A percentile compares a stretch with the other conserved stretches of the same genome.
These are phyloP conservation scores for Corythoichthys haematopterus DNA, from an alignment of 2,113 vertebrate genomes.

Conservation along the genomic window DNA sequence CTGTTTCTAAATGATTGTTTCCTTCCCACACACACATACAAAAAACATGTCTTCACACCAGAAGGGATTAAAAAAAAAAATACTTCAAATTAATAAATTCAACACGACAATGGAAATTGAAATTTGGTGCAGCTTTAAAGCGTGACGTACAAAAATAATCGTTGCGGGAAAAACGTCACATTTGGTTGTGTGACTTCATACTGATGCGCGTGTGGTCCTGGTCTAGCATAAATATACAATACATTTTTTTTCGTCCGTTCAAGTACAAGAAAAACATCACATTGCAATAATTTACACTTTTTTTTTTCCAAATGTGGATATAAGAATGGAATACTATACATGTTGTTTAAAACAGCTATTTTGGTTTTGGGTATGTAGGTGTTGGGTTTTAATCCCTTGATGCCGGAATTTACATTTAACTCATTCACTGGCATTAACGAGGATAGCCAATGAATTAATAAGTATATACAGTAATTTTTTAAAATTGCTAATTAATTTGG, in stretches of 20 bases:
- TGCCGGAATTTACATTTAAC: too few relatives aligned
- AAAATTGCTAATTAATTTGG: neutral
- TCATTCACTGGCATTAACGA: too few relatives aligned
- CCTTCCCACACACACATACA: neutral
- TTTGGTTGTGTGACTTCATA: slow-evolving; percentile 35
- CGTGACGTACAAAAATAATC: neutral
- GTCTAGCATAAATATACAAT: slow-evolving; percentile 63
- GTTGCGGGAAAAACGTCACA: slow-evolving; percentile 3
- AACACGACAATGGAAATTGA: slow-evolving; percentile 5
- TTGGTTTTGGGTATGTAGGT: neutral
- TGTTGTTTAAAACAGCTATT: neutral
- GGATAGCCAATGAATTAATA: too few relatives aligned
- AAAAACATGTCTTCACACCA: slow-evolving; percentile 8
- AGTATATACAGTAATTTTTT: too few relatives aligned
- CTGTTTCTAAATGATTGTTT: neutral
- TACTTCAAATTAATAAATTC: neutral
- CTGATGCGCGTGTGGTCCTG: slow-evolving; percentile 54
- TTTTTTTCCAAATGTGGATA: slow-evolving; percentile 42
- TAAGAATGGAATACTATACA: slow-evolving; percentile 4
- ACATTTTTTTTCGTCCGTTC: slow-evolving; percentile 53
- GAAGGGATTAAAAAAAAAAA: slow-evolving; percentile 3
- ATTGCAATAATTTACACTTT: slow-evolving; percentile 56
- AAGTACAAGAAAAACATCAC: slow-evolving; percentile 58
- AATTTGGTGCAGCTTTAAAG: slow-evolving; percentile 1
- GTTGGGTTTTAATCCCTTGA: neutral